Conservation (phyloP, 2,888 invertebrate genomes). For the Meloe dianella region DNA sequence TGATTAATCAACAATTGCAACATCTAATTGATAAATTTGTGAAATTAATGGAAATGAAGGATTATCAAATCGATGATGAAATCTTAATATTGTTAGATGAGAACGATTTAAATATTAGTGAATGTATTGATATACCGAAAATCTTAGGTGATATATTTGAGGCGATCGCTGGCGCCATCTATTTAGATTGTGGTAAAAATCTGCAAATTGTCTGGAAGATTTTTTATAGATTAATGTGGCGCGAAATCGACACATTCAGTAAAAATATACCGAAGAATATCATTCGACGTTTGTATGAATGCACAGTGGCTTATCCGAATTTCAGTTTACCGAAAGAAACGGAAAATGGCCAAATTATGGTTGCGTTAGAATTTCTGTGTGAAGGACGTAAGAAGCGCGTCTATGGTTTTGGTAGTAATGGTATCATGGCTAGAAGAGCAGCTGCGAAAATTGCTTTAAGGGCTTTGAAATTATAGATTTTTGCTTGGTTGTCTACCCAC, state of each 20-base stretch:
- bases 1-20: slow-evolving; percentile 62
- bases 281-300: slow-evolving; percentile 84
- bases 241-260: slow-evolving; percentile 85
- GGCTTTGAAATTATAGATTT: slow-evolving; percentile 49
- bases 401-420: slow-evolving; percentile 75
- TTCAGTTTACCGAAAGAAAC: slow-evolving; percentile 35
- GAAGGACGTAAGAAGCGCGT: slow-evolving; percentile 66
- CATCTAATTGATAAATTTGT: slow-evolving; percentile 69
- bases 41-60: slow-evolving; percentile 66
- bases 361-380: slow-evolving; percentile 68
- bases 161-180: slow-evolving; percentile 90
- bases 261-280: slow-evolving; percentile 86
- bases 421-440: slow-evolving; percentile 74
- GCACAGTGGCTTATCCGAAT: slow-evolving; percentile 74
- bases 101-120: slow-evolving; percentile 68
- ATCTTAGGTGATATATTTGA: slow-evolving; percentile 93
- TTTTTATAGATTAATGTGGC: slow-evolving; percentile 81
- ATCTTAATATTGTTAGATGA: slow-evolving; percentile 72
- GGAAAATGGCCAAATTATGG: slow-evolving; percentile 61
- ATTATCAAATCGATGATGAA: slow-evolving; percentile 71
- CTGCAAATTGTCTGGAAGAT: slow-evolving; percentile 80
- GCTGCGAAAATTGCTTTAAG: slow-evolving; percentile 80
- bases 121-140: slow-evolving; percentile 91
- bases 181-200: slow-evolving; percentile 79
- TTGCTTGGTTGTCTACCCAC: too few relatives aligned